Percentiles rank a stretch among this genome's conserved stretches.
Conservation (phyloP, 2,113 vertebrate genomes). For the Paraplagusia blochii region DNA sequence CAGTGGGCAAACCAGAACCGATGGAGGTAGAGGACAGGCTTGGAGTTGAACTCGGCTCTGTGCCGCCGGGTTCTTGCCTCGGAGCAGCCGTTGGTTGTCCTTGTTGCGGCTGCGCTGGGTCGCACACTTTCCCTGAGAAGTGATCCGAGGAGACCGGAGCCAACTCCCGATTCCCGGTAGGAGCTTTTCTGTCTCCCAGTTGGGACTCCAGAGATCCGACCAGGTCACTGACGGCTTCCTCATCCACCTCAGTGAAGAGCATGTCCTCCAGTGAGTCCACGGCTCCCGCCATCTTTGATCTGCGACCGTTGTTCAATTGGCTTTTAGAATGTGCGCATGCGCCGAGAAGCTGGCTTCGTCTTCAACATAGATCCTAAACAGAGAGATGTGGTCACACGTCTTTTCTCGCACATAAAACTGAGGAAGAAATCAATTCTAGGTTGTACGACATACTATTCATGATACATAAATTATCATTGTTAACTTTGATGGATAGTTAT, state of each 20-base stretch:
- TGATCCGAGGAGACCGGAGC: constrained; percentile 54
- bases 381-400: neutral
- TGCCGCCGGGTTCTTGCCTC: constrained; percentile 54
- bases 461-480: too few relatives aligned
- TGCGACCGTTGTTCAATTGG: constrained; percentile 79
- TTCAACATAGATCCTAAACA: constrained; percentile 32
- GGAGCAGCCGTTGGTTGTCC: constrained; percentile 70
- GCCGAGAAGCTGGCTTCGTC: constrained; percentile 66
- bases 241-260: constrained; percentile 86
- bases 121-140: constrained; percentile 75
- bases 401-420: neutral
- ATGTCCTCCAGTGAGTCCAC: constrained; percentile 88
- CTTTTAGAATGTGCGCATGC: constrained; percentile 77
- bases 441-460: too few relatives aligned
- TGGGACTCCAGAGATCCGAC: constrained; percentile 84
- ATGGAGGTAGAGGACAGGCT: constrained; percentile 55
- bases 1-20: constrained; percentile 55
- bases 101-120: constrained; percentile 74
- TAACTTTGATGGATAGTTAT: too few relatives aligned
- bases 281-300: constrained; percentile 86
- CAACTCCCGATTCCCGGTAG: constrained; percentile 56
- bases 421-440: too few relatives aligned
- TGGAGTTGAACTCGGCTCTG: constrained; percentile 52
- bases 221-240: constrained; percentile 85
- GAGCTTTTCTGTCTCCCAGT: constrained; percentile 70